Evolutionary conservation across 2,797 vertebrate genomes (phyloP).

Genomic region (Pygocentrus nattereri): DNA sequence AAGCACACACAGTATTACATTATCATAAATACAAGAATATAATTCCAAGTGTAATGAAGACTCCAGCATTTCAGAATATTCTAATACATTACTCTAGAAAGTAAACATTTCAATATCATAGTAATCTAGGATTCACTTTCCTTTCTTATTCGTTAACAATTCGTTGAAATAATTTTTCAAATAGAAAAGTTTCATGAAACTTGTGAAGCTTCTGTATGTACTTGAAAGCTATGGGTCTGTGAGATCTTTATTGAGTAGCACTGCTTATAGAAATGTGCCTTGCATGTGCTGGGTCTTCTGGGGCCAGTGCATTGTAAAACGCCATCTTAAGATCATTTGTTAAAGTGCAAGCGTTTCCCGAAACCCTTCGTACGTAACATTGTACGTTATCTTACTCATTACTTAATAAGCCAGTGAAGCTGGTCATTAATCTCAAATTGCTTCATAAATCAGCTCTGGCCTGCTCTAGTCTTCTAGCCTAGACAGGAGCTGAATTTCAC

Average conservation of each 20-base stretch:
- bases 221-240: background rate
- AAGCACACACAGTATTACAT: background rate
- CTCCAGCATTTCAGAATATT: no score
- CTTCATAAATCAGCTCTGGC: background rate
- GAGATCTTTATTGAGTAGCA: background rate
- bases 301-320: background rate
- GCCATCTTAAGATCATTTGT: conserved; percentile 13
- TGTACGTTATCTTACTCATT: conserved; percentile 4
- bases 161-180: background rate
- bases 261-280: background rate
- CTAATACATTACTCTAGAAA: no score
- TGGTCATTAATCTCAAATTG: background rate
- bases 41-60: no score
- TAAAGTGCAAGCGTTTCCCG: conserved; percentile 19
- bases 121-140: no score
- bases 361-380: background rate
- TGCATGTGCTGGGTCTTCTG: conserved; percentile 1
- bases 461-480: background rate
- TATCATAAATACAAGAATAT: no score
- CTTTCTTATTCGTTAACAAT: no score
- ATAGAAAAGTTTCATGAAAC: background rate
- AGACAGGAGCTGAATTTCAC: background rate
- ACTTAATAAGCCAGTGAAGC: background rate
- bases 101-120: no score
- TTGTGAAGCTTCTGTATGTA: background rate